Evolutionary conservation across 2,888 invertebrate genomes (phyloP).

Genomic region (Gandaritis pyraliata): DNA sequence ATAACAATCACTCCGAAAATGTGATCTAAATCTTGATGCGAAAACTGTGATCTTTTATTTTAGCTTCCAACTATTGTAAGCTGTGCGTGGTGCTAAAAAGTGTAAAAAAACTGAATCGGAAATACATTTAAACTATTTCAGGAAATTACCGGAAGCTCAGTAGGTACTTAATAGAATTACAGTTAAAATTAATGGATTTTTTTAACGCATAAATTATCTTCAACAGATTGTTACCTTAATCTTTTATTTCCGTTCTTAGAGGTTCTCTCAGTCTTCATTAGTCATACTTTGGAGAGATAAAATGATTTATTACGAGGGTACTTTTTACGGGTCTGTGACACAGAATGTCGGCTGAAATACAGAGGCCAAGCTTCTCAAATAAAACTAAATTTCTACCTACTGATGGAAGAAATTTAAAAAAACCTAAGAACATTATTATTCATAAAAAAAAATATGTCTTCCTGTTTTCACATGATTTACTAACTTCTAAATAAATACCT

Average conservation of each 20-base stretch:
- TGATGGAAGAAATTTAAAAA: not conserved
- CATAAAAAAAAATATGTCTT: no score
- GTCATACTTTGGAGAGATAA: slow-evolving; percentile 73
- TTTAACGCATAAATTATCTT: slow-evolving; percentile 51
- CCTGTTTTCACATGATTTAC: no score
- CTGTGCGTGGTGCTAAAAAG: no score
- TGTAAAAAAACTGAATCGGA: slow-evolving; percentile 25
- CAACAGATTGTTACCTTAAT: slow-evolving; percentile 66
- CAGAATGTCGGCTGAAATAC: not conserved
- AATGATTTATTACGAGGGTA: slow-evolving; percentile 69
- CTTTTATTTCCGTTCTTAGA: slow-evolving; percentile 63
- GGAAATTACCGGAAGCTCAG: slow-evolving; percentile 31
- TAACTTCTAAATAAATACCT: no score
- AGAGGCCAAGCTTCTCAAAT: slow-evolving; percentile 1
- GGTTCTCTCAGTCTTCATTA: slow-evolving; percentile 65
- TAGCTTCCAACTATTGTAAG: no score
- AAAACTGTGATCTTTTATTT: no score
- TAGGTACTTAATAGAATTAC: slow-evolving; percentile 39
- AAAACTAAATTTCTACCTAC: no score
- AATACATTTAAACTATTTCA: slow-evolving; percentile 29
- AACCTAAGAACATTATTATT: no score
- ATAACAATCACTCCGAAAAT: no score
- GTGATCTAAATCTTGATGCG: no score
- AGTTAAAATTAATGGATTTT: slow-evolving; percentile 34
- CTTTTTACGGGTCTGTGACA: slow-evolving; percentile 45